Evolutionary conservation across 1,140 invertebrate genomes (phyloP), one percentile per base, ranked within the genome.

Genomic region (Sitophilus oryzae): DNA sequence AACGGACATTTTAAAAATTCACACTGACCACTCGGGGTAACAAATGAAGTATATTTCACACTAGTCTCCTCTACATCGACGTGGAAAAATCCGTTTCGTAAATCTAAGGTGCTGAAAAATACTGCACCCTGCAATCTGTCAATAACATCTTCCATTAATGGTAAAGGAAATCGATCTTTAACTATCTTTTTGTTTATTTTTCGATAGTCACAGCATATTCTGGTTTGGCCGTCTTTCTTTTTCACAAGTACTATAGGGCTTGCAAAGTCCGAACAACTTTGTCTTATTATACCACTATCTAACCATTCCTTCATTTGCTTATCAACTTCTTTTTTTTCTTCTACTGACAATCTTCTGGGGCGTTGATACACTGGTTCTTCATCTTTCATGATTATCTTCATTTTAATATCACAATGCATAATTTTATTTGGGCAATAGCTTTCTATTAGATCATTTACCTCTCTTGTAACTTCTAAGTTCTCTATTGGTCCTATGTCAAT

Each of bases 161-260:
- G 61, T 16, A 66, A 22, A 1, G 62, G 62, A 60, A 51, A 73
- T 10, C 58, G 50, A 38, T 71, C 59, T 58, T 67, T 62, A 22
- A 65, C 41, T 22, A 69, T 64, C 22, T 47, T 57, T 40, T 65
- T 62, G 56, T 80, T 80, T 2, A 80, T 40, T 34, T 45, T 41
- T 8, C 76, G 54, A 58, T 73, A 80, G 56, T 82, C 77, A 1
- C 76, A 57, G 65, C 76, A 81, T 8, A 79, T 67, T 30, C 15
- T 30, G 56, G 8, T 25, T 34, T 11, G 5, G 25, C 58, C 45
- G 49, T 43, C 41, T 59, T 76, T 76, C 58, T 80, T 80, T 19
- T 58, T 56, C 0, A 73, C 72, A 4, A 76, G 38, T 0, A 78
- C 70, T 0, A 77, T 61, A n/a, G 72, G 73, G 18, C 69, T 69